Conservation (phyloP, 1,140 invertebrate genomes). For the Danaus melanippus region DNA sequence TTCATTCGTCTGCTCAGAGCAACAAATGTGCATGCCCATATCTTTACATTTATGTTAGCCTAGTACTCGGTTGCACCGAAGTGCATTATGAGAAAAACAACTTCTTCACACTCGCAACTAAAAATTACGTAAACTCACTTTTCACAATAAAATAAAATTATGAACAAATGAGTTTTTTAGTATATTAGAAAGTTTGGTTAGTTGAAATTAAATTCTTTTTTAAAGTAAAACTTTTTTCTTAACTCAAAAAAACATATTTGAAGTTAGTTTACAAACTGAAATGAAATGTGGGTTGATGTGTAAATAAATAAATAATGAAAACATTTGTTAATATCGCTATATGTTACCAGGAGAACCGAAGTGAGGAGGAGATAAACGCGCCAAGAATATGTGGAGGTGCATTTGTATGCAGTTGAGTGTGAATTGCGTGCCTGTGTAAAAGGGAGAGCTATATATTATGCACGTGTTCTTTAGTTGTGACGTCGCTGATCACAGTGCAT, state of each 20-base stretch:
- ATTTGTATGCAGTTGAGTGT: slow-evolving; percentile 47
- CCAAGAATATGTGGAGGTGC: slow-evolving; percentile 41
- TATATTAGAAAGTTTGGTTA: too few relatives aligned
- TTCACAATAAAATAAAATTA: not conserved
- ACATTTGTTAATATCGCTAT: slow-evolving; percentile 32
- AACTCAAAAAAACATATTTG: too few relatives aligned
- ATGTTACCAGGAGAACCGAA: slow-evolving; percentile 48
- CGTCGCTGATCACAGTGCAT: slow-evolving; percentile 27
- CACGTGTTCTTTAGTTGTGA: slow-evolving; percentile 30
- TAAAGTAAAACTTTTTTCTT: too few relatives aligned
- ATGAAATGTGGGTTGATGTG: too few relatives aligned
- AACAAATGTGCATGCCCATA: slow-evolving; percentile 1
- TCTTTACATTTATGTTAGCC: slow-evolving; percentile 30
- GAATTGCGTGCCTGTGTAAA: slow-evolving; percentile 29
- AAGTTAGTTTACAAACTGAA: too few relatives aligned
- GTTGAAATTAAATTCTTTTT: too few relatives aligned
- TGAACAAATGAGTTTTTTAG: too few relatives aligned
- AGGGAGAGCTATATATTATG: slow-evolving; percentile 31
- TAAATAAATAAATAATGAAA: too few relatives aligned
- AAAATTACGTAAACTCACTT: not conserved
- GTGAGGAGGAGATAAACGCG: slow-evolving; percentile 35
- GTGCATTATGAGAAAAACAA: slow-evolving; percentile 30
- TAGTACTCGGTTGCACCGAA: slow-evolving; percentile 49
- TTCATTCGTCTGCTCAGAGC: slow-evolving; percentile 10
- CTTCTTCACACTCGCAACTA: not conserved